phyloP scores from a whole-genome alignment of 2,113 vertebrate species.

The Nasalis larvatus region DNA sequence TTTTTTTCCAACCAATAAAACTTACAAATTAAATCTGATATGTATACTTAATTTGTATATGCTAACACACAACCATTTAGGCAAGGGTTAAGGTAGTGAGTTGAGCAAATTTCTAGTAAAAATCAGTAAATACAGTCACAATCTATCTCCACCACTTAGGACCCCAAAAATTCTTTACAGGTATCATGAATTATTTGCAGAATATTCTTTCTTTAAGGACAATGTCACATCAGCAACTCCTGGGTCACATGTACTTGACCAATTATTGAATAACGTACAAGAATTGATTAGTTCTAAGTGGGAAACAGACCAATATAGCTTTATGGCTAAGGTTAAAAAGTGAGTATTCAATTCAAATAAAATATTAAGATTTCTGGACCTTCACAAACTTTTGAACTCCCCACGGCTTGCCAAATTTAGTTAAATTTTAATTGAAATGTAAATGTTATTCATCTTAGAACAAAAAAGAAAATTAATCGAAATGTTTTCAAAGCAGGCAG shows the following conservation, averaged over 20 bases:
- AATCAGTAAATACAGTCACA: neutral
- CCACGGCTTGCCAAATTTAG: constrained; percentile 37
- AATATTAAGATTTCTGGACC: constrained; percentile 1
- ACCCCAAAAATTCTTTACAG: neutral
- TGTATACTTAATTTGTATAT: neutral
- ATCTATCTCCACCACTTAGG: neutral
- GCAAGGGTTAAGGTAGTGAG: neutral
- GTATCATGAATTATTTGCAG: neutral
- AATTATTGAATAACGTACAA: neutral
- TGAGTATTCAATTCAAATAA: constrained; percentile 29
- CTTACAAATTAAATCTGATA: neutral
- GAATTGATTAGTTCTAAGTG: neutral
- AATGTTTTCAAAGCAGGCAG: constrained; percentile 40
- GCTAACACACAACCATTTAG: neutral
- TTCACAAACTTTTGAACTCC: constrained; percentile 64
- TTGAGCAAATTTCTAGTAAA: neutral
- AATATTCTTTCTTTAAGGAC: neutral
- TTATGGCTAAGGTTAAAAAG: constrained; percentile 26
- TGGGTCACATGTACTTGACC: neutral
- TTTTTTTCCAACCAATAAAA: neutral
- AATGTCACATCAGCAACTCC: neutral
- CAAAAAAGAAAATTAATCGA: constrained; percentile 43
- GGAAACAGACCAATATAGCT: neutral
- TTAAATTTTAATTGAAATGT: constrained; percentile 70
- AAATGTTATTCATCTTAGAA: constrained; percentile 63